Conservation (phyloP, 35 echinoderm and acorn worm species). For the Strongylocentrotus purpuratus region DNA sequence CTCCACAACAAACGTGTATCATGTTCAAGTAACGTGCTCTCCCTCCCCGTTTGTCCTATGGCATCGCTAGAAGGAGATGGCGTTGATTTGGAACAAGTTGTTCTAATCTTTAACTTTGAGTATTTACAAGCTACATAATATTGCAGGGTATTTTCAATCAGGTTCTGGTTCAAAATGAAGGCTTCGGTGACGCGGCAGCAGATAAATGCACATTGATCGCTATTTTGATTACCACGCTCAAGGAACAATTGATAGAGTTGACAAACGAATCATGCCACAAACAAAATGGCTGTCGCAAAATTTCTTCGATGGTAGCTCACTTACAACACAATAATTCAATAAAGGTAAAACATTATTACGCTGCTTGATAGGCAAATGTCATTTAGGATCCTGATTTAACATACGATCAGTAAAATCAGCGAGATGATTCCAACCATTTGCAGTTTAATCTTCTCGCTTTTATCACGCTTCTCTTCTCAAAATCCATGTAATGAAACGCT, state of each 20-base stretch:
- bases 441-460: no score
- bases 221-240: background rate
- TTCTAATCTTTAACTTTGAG: background rate
- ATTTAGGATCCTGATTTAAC: background rate
- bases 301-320: background rate
- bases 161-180: constrained; percentile 1
- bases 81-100: background rate
- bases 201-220: background rate
- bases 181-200: background rate
- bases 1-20: background rate
- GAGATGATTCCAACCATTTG: background rate
- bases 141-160: background rate
- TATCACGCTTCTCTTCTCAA: background rate
- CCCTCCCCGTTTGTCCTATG: background rate
- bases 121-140: constrained; percentile 1
- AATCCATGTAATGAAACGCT: background rate
- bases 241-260: background rate
- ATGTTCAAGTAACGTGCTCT: background rate
- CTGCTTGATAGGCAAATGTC: background rate
- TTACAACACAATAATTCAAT: background rate
- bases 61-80: background rate
- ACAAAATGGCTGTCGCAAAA: background rate
- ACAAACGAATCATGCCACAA: background rate
- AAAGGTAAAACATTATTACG: background rate
- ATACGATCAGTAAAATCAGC: background rate